Conservation (phyloP, 2,113 vertebrate species). For the Micronycteris hirsuta region DNA sequence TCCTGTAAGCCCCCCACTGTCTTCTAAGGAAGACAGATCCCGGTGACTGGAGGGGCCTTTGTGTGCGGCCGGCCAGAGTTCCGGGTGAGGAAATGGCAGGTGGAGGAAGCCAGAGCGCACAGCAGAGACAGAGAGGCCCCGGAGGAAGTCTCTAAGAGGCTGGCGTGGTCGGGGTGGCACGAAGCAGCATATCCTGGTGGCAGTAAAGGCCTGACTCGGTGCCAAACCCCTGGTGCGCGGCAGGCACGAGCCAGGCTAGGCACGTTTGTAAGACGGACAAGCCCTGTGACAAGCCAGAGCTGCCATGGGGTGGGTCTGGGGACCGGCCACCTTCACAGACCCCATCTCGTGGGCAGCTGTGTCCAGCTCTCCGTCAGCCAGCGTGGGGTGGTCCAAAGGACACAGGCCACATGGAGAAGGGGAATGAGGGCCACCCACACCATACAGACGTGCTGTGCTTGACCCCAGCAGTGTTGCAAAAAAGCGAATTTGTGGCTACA, state of each 20-base stretch:
- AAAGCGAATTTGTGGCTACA: not conserved
- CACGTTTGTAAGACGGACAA: not conserved
- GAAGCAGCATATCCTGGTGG: not conserved
- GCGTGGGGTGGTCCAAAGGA: not conserved
- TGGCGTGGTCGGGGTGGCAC: not conserved
- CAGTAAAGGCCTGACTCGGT: not conserved
- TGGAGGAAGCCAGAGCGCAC: not conserved
- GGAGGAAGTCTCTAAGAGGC: not conserved
- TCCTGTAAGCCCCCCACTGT: not conserved
- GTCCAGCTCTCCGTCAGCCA: not conserved
- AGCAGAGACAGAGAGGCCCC: not conserved
- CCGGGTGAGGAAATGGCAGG: not conserved
- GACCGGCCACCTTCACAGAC: not conserved
- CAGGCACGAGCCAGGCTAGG: not conserved
- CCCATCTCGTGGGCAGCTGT: not conserved
- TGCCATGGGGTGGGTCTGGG: not conserved
- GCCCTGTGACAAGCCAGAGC: not conserved
- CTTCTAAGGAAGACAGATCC: not conserved
- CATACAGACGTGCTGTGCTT: not conserved
- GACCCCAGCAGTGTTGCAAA: not conserved
- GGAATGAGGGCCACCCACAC: not conserved
- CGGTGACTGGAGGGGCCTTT: not conserved
- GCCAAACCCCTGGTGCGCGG: not conserved
- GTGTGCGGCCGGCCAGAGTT: not conserved
- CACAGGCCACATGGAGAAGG: not conserved